Evolutionary conservation across 2,113 vertebrate genomes (phyloP).

Genomic region (Cynoglossus semilaevis): DNA sequence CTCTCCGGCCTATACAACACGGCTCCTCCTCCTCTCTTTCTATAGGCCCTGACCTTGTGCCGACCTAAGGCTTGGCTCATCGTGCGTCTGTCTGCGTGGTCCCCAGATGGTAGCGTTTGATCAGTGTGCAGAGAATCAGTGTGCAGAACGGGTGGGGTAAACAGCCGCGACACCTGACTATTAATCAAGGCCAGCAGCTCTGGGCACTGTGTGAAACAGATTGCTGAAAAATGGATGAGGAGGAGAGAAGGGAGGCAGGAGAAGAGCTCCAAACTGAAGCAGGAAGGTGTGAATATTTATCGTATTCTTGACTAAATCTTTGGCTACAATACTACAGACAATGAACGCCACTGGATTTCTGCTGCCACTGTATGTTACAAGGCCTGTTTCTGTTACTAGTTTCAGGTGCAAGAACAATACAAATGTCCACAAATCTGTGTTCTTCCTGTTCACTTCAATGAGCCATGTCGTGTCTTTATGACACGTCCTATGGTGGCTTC

Average conservation of each 20-base stretch:
- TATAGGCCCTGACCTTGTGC: conserved; percentile 46
- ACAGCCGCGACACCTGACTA: conserved; percentile 61
- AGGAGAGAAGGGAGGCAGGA: background rate
- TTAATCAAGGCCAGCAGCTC: conserved; percentile 68
- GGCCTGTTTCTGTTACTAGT: no score
- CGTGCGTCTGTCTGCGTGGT: conserved; percentile 25
- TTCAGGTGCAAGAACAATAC: no score
- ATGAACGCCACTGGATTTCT: background rate
- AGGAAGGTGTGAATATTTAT: conserved; percentile 6
- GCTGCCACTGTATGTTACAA: background rate
- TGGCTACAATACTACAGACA: background rate
- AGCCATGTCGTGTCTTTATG: no score
- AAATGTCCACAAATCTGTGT: no score
- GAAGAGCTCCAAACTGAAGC: conserved; percentile 8
- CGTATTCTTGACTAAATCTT: conserved; percentile 23
- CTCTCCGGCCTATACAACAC: conserved; percentile 19
- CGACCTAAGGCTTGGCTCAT: conserved; percentile 37
- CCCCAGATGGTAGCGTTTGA: conserved; percentile 56
- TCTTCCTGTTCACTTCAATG: no score
- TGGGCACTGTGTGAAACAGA: conserved; percentile 49
- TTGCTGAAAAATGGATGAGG: conserved; percentile 69
- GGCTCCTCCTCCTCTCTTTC: conserved; percentile 23
- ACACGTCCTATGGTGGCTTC: no score
- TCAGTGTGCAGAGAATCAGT: conserved; percentile 34
- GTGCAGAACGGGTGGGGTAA: conserved; percentile 49